Percentiles rank a stretch among this genome's conserved stretches.
phyloP scores from a whole-genome alignment of 2,113 vertebrate species.

The Uropsilus gracilis region DNA sequence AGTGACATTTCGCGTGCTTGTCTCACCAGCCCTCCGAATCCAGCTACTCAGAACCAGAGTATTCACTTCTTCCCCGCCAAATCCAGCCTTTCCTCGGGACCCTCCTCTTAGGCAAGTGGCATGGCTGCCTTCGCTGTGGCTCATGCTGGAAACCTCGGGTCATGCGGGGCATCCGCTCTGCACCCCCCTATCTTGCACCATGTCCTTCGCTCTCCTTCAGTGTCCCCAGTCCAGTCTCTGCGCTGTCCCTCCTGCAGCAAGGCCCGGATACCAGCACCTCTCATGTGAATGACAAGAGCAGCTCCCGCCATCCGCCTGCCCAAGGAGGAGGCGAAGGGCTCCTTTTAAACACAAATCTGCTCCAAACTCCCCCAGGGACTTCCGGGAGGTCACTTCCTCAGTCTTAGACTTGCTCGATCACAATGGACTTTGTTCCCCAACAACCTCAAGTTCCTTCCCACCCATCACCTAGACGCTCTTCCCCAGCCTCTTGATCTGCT shows the following conservation, averaged over 20 bases:
- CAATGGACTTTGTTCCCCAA: not conserved
- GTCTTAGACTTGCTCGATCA: not conserved
- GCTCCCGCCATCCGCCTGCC: not conserved
- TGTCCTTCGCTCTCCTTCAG: not conserved
- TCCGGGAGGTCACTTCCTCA: not conserved
- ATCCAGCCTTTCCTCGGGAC: not conserved
- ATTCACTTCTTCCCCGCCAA: not conserved
- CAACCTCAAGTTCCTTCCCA: not conserved
- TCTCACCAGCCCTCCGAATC: not conserved
- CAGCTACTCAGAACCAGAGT: not conserved
- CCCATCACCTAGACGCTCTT: not conserved
- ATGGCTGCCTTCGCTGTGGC: not conserved
- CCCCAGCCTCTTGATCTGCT: not conserved
- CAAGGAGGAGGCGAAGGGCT: not conserved
- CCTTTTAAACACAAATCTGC: not conserved
- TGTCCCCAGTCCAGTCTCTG: not conserved
- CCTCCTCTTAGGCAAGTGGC: not conserved
- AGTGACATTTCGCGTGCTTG: not conserved
- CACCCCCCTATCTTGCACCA: not conserved
- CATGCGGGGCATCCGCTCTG: rapidly evolving
- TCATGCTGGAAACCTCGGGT: not conserved
- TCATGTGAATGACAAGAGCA: not conserved
- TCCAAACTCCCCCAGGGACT: not conserved
- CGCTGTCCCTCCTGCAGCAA: not conserved
- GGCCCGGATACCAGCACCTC: not conserved